Conservation (phyloP, 35 echinoderm and acorn worm species). For the Ophiothrix spiculata region DNA sequence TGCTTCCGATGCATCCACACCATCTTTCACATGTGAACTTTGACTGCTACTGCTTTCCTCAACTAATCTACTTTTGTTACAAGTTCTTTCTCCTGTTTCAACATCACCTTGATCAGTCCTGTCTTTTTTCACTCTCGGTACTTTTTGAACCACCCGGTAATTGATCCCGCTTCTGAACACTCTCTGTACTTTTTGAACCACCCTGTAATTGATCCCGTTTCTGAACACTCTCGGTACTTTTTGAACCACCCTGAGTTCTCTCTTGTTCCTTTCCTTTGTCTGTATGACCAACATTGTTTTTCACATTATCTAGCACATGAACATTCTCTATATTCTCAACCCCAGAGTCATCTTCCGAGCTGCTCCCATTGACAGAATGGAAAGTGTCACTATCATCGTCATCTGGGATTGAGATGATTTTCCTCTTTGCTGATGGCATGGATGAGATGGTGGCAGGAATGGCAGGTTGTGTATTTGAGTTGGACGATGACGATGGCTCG, state of each 20-base stretch:
- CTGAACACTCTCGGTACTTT: too few relatives aligned
- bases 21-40: neutral
- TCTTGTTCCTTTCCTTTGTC: constrained; percentile 20
- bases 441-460: neutral
- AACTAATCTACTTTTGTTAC: neutral
- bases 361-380: neutral
- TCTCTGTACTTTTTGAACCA: too few relatives aligned
- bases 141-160: constrained; percentile 2
- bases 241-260: neutral
- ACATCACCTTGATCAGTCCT: constrained; percentile 3
- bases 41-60: neutral
- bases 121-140: neutral
- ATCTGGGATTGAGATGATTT: constrained; percentile 12
- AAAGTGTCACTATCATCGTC: constrained; percentile 22
- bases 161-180: too few relatives aligned
- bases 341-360: constrained; percentile 1
- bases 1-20: neutral
- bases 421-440: constrained; percentile 2
- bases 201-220: too few relatives aligned
- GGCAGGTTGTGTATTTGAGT: neutral
- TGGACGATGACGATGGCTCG: constrained; percentile 41
- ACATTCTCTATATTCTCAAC: constrained; percentile 16
- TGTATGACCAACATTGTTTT: constrained; percentile 16
- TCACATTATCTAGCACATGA: constrained; percentile 20
- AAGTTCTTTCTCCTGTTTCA: neutral